Evolutionary conservation across 2,113 vertebrate genomes (phyloP).

Genomic region (Caranx ignobilis): DNA sequence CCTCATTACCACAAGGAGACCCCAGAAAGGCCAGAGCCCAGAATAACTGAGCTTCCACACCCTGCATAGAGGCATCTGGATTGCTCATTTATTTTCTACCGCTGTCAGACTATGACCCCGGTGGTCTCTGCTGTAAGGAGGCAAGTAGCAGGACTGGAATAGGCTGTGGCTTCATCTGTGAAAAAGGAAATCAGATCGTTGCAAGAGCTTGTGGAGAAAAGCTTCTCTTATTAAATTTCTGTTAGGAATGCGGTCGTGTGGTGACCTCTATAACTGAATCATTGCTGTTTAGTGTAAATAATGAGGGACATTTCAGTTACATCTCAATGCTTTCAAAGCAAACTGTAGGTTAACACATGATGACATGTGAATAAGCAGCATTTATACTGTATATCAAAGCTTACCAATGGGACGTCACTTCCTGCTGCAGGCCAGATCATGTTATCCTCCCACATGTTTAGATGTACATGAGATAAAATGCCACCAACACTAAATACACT

Average conservation of each 20-base stretch:
- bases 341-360: background rate
- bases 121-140: constrained; percentile 20
- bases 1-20: constrained; percentile 31
- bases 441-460: no score
- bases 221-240: background rate
- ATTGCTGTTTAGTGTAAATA: background rate
- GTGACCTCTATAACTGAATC: constrained; percentile 1
- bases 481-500: no score
- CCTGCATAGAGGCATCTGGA: constrained; percentile 16
- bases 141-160: constrained; percentile 14
- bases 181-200: constrained; percentile 41
- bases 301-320: background rate
- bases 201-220: constrained; percentile 14
- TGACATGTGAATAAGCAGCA: background rate
- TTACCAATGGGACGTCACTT: no score
- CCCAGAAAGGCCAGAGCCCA: constrained; percentile 71
- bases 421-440: no score
- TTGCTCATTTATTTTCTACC: constrained; percentile 8
- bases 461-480: no score
- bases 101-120: constrained; percentile 27
- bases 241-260: background rate
- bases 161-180: constrained; percentile 12
- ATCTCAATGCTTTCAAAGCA: constrained; percentile 1
- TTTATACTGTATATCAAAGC: no score
- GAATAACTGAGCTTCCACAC: constrained; percentile 65